Conservation (phyloP, 2,113 vertebrate species). For the Stigmatopora argus region DNA sequence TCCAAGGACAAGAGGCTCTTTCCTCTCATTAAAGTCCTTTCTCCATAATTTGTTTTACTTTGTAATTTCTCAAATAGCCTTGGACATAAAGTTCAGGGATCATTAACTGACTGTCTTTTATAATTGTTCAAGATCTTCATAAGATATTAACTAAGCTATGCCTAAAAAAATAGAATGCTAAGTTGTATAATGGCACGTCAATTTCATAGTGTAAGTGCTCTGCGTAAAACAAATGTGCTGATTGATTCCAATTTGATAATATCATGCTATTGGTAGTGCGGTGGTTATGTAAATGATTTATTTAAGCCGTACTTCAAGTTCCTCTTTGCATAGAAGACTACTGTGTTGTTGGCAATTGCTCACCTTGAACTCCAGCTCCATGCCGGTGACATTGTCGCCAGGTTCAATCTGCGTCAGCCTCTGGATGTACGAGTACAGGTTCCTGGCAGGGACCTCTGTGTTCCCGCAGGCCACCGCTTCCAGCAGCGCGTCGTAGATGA, state of each 20-base stretch:
- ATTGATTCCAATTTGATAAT: background rate
- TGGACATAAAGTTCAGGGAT: background rate
- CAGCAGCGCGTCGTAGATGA: slow-evolving; percentile 94
- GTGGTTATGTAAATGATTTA: background rate
- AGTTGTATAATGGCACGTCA: background rate
- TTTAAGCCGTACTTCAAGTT: background rate
- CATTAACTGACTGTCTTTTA: background rate
- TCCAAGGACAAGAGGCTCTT: background rate
- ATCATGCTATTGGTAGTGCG: background rate
- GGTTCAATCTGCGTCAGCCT: slow-evolving; percentile 93
- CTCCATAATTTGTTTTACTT: background rate
- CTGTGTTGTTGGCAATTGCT: slow-evolving; percentile 19
- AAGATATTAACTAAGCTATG: background rate
- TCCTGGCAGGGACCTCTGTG: slow-evolving; percentile 97
- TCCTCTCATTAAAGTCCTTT: slow-evolving; percentile 1
- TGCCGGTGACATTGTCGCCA: slow-evolving; percentile 93
- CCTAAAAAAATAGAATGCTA: background rate
- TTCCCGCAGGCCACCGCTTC: slow-evolving; percentile 96
- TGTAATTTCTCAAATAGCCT: slow-evolving; percentile 1
- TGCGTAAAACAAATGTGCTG: background rate
- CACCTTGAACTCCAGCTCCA: slow-evolving; percentile 98
- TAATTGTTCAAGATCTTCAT: background rate
- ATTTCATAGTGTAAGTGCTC: background rate
- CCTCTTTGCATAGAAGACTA: background rate
- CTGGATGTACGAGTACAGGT: slow-evolving; percentile 97